Evolutionary conservation across 2,888 invertebrate species (phyloP).

Genomic region (Eurytoma adleriae): DNA sequence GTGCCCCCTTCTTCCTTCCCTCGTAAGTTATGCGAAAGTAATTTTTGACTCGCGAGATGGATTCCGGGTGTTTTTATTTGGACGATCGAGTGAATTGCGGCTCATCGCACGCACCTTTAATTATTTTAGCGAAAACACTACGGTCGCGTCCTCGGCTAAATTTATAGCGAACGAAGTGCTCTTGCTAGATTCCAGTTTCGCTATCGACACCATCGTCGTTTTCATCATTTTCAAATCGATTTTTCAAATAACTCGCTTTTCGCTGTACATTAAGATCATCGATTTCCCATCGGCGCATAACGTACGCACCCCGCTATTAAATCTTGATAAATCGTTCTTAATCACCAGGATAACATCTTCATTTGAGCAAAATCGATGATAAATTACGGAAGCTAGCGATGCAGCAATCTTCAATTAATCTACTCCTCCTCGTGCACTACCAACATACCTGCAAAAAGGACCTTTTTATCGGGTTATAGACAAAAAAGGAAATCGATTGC

Average conservation of each 20-base stretch:
- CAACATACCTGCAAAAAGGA: background rate
- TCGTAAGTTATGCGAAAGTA: background rate
- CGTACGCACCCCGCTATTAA: constrained; percentile 15
- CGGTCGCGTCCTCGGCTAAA: too few species aligned
- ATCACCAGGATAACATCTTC: constrained; percentile 48
- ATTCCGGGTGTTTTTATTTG: background rate
- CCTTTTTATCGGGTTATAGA: background rate
- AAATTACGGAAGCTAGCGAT: background rate
- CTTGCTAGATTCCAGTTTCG: too few species aligned
- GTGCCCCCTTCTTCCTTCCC: background rate
- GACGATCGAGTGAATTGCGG: background rate
- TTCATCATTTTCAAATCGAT: too few species aligned
- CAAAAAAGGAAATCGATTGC: background rate
- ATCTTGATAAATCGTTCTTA: constrained; percentile 50
- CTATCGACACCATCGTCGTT: background rate
- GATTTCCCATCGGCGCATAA: too few species aligned
- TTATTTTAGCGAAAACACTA: background rate
- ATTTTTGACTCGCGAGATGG: background rate
- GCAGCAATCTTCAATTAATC: too few species aligned
- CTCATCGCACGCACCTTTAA: background rate
- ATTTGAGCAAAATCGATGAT: constrained; percentile 21
- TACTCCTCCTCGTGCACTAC: background rate
- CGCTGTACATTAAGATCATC: too few species aligned
- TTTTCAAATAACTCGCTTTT: too few species aligned
- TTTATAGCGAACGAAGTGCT: too few species aligned